Evolutionary conservation across 2,888 invertebrate species (phyloP).

Genomic region (Troides oblongomaculatus): DNA sequence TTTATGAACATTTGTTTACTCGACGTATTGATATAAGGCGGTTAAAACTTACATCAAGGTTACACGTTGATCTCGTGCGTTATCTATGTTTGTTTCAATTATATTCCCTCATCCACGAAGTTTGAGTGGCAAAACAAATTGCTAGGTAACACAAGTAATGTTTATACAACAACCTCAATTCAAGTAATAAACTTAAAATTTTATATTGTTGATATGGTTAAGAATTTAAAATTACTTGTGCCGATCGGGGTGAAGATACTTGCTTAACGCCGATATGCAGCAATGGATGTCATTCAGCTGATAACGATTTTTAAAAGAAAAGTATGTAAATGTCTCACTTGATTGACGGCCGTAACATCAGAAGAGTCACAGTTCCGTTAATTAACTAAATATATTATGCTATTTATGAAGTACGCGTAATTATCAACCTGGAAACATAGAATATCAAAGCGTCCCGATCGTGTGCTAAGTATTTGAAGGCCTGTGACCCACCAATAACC

Average conservation of each 20-base stretch:
- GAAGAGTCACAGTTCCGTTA: too few relatives aligned
- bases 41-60: conserved; percentile 30
- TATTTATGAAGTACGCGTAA: neutral
- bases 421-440: neutral
- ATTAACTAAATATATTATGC: too few relatives aligned
- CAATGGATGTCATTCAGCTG: too few relatives aligned
- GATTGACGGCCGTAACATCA: too few relatives aligned
- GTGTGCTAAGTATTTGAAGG: conserved; percentile 42
- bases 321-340: too few relatives aligned
- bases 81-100: conserved; percentile 27
- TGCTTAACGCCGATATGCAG: too few relatives aligned
- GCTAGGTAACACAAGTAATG: conserved; percentile 7
- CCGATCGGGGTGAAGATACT: too few relatives aligned
- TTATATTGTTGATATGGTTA: too few relatives aligned
- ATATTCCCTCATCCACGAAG: conserved; percentile 18
- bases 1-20: conserved; percentile 28
- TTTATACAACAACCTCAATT: neutral
- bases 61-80: conserved; percentile 20
- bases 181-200: neutral
- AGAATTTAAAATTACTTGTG: too few relatives aligned
- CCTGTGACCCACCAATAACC: conserved; percentile 50
- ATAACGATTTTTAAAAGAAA: too few relatives aligned
- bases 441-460: conserved; percentile 29
- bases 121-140: conserved; percentile 18
- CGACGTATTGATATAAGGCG: conserved; percentile 26